Conservation (phyloP, 2,113 vertebrate genomes). For the Grallaria varia region DNA sequence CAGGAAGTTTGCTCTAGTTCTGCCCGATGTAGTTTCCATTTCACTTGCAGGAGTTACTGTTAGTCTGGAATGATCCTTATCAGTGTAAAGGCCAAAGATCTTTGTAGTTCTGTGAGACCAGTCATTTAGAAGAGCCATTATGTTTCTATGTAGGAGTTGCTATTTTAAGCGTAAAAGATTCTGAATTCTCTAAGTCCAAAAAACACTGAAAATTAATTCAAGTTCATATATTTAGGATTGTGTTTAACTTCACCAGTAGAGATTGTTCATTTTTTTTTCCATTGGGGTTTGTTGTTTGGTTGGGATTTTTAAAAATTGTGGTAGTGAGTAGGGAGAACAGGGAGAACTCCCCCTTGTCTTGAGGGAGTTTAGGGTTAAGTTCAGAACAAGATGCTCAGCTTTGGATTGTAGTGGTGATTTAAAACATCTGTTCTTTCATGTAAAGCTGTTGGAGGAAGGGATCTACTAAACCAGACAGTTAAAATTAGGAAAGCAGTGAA, state of each 20-base stretch:
- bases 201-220: neutral
- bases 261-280: fast-evolving
- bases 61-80: neutral
- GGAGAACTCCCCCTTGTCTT: neutral
- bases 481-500: neutral
- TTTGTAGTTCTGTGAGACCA: neutral
- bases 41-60: neutral
- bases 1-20: fast-evolving
- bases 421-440: neutral
- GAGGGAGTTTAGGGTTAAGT: neutral
- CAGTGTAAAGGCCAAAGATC: neutral
- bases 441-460: neutral
- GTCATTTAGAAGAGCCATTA: neutral
- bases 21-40: neutral
- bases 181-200: neutral
- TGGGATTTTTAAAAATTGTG: neutral
- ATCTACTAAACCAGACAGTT: neutral
- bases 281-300: neutral
- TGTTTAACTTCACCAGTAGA: neutral
- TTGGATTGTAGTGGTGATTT: neutral
- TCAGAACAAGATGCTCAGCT: neutral
- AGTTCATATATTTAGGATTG: neutral
- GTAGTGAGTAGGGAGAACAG: neutral
- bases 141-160: neutral
- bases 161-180: neutral